These are phyloP conservation scores for Caenorhabditis japonica DNA, from an alignment of 2,888 invertebrate genomes.

Conservation along the genomic window DNA sequence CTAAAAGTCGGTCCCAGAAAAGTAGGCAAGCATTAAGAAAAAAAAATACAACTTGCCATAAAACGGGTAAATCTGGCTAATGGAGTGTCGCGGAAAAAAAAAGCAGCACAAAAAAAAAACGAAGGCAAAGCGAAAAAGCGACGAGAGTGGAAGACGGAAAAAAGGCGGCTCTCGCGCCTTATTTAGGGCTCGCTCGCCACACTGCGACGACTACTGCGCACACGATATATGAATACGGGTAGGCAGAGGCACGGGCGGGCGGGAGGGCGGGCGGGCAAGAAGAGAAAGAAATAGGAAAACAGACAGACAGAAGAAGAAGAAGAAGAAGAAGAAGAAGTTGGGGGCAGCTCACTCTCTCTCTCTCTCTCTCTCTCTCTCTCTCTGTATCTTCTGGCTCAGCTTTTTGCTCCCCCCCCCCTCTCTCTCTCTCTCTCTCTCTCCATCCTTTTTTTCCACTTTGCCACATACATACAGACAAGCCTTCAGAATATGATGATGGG, in stretches of 20 bases:
- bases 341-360: neutral
- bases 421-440: constrained; percentile 5
- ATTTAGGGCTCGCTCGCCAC: constrained; percentile 31
- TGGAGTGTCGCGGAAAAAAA: constrained; percentile 31
- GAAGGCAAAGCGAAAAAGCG: neutral
- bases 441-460: no score
- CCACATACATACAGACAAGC: constrained; percentile 5
- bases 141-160: constrained; percentile 4
- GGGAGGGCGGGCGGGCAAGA: constrained; percentile 19
- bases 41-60: constrained; percentile 30
- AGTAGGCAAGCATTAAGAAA: constrained; percentile 8
- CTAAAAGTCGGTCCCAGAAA: no score
- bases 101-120: no score
- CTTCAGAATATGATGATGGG: constrained; percentile 25
- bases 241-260: constrained; percentile 15
- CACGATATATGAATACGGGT: constrained; percentile 42
- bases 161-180: constrained; percentile 42
- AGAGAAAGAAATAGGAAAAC: constrained; percentile 14
- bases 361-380: constrained; percentile 1
- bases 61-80: constrained; percentile 50
- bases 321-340: neutral
- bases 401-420: constrained; percentile 8
- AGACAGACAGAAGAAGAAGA: constrained; percentile 4
- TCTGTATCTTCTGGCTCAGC: constrained; percentile 10
- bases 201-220: constrained; percentile 38